Base-by-base conservation (phyloP, 1,140 invertebrate species). In the Wasmannia auropunctata region DNA sequence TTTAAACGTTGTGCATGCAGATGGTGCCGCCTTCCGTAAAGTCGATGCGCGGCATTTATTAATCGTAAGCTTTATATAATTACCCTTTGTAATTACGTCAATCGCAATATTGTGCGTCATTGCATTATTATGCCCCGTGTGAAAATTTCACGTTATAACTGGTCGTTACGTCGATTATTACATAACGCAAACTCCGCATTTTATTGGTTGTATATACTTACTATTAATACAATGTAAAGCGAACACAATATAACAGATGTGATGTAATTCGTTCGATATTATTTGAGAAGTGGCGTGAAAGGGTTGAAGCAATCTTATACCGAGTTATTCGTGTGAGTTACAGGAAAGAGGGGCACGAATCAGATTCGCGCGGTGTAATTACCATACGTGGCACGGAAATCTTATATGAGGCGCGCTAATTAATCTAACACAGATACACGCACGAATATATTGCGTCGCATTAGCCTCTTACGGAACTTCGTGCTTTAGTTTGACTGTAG, bases 1-100 rank as follows among this genome's bases (percentile, higher is more conserved):
- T 91, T 91, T 91, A 87, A 91, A 88, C 86, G 86, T 28, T 60
- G 62, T 31, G 22, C 51, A 58, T 65, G 79, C 90, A 85, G 88
- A 80, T 85, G 87, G 85, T 79, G 58, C 8, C 40, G 31, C 16
- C 25, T 80, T 51, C 58, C 28, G 46, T 49, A 25, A 85, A 65
- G 28, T 22, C 84, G 76, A 89, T 69, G 69, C 65, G 76, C 58
- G 51, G 58, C 74, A 69, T 87, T 90, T 87, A 84, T 89, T 90
- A 90, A 90, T 89, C 85, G 63, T 69, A 62, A 89, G 76, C 56
- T 60, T 79, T 51, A 62, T 72, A 54, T 89, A 89, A 89, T 89
- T 89, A 74, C 65, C 22, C 54, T 80, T 86, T 77, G 60, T 34
- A n/a, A n/a, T n/a, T n/a, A 49, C 51, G 43, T 37, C 69, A 58